Evolutionary conservation across 2,113 vertebrate genomes (phyloP).

Genomic region (Noturus placidus): DNA sequence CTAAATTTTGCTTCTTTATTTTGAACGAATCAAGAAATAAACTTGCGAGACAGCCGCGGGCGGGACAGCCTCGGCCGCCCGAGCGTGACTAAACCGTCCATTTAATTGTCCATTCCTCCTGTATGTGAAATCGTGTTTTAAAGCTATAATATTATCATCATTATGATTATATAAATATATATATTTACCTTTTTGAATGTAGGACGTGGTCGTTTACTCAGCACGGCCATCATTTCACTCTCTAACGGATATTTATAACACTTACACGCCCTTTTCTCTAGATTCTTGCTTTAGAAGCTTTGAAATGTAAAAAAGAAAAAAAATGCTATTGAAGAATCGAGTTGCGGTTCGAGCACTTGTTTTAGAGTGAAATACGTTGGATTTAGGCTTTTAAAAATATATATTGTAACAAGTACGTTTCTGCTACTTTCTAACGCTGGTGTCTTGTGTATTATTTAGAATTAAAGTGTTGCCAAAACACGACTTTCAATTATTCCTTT

Average conservation of each 20-base stretch:
- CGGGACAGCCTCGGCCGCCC: background rate
- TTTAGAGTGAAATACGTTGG: background rate
- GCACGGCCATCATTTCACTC: background rate
- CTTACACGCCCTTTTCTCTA: too few relatives aligned
- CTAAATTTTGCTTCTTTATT: background rate
- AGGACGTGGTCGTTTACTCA: background rate
- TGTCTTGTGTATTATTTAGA: background rate
- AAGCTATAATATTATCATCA: background rate
- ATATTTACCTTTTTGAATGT: background rate
- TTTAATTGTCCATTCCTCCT: background rate
- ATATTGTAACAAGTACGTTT: background rate
- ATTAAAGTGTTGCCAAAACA: too few relatives aligned
- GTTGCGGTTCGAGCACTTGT: background rate
- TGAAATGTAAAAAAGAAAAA: background rate
- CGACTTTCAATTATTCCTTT: background rate
- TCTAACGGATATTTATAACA: slow-evolving; percentile 11
- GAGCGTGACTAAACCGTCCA: background rate
- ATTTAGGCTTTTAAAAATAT: background rate
- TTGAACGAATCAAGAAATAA: background rate
- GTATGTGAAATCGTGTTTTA: slow-evolving; percentile 2
- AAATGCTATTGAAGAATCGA: background rate
- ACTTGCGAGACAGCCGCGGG: background rate
- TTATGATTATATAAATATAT: background rate
- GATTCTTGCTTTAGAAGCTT: background rate
- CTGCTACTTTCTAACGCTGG: too few relatives aligned